Percentiles rank a stretch among this genome's conserved stretches.
phyloP scores from a whole-genome alignment of 2,113 vertebrate species.

The Uropsilus gracilis region DNA sequence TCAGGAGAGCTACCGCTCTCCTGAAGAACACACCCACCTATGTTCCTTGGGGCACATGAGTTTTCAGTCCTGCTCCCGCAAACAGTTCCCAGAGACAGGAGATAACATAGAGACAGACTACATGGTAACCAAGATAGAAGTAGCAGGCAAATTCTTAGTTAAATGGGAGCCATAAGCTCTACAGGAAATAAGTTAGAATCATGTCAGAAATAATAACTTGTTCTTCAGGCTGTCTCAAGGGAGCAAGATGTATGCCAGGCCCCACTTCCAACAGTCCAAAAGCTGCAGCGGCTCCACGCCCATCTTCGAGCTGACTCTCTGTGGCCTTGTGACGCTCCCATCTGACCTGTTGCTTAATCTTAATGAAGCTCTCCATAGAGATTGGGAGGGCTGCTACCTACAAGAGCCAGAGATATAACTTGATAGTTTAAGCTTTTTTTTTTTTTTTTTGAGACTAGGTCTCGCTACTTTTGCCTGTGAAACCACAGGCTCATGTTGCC shows the following conservation, averaged over 20 bases:
- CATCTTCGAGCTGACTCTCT: background rate
- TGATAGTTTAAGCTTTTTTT: too few species aligned
- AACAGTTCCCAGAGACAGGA: background rate
- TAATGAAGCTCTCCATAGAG: too few species aligned
- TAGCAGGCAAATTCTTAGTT: background rate
- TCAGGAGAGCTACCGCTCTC: rapidly evolving
- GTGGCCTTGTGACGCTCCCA: too few species aligned
- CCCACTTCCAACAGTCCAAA: background rate
- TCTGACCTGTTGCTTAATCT: too few species aligned
- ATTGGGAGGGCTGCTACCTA: too few species aligned
- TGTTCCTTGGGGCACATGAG: background rate
- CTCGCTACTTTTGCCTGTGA: too few species aligned
- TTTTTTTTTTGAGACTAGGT: too few species aligned
- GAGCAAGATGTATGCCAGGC: background rate
- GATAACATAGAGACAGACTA: background rate
- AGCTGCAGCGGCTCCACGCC: rapidly evolving
- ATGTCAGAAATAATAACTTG: background rate
- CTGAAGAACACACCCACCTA: background rate
- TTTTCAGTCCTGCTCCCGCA: background rate
- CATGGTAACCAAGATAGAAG: background rate
- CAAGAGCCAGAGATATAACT: too few species aligned
- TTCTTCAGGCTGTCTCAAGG: background rate
- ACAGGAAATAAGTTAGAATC: background rate
- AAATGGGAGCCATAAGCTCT: background rate
- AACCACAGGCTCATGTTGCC: too few species aligned